Percentiles rank a stretch among this genome's conserved stretches.
Evolutionary conservation across 92 coral and sea anemone genomes (phyloP).

Genomic region (Porites lobata): DNA sequence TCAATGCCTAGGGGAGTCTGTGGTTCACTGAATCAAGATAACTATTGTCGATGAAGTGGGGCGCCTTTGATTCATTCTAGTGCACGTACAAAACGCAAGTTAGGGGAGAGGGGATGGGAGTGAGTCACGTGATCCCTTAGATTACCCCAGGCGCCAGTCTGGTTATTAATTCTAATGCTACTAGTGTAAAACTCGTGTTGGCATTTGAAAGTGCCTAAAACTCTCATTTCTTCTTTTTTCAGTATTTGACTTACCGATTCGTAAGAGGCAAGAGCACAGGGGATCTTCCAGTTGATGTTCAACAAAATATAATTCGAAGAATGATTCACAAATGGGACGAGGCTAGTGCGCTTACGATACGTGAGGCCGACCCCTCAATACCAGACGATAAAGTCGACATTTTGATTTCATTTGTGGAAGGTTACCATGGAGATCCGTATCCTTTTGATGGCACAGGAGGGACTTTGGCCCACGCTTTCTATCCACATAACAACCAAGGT

Average conservation of each 20-base stretch:
- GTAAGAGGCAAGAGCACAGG: background rate
- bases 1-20: no score
- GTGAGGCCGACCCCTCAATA: slow-evolving; percentile 30
- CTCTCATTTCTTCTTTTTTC: background rate
- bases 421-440: slow-evolving; percentile 72
- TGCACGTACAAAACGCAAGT: no score
- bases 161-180: no score
- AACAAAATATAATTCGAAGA: slow-evolving; percentile 60
- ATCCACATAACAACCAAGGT: slow-evolving; percentile 80
- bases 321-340: slow-evolving; percentile 71
- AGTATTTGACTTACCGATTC: slow-evolving; percentile 18
- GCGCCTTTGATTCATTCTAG: no score
- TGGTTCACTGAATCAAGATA: no score
- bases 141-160: no score
- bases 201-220: background rate
- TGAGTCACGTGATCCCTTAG: no score
- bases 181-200: no score
- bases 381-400: slow-evolving; percentile 71
- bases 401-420: slow-evolving; percentile 56
- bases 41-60: no score
- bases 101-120: no score
- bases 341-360: slow-evolving; percentile 59
- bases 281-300: slow-evolving; percentile 14
- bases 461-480: slow-evolving; percentile 89
- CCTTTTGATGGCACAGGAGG: slow-evolving; percentile 83